Evolutionary conservation across 2,888 invertebrate species (phyloP), one percentile per base, ranked within the genome.

Genomic region (Drosophila mercatorum): DNA sequence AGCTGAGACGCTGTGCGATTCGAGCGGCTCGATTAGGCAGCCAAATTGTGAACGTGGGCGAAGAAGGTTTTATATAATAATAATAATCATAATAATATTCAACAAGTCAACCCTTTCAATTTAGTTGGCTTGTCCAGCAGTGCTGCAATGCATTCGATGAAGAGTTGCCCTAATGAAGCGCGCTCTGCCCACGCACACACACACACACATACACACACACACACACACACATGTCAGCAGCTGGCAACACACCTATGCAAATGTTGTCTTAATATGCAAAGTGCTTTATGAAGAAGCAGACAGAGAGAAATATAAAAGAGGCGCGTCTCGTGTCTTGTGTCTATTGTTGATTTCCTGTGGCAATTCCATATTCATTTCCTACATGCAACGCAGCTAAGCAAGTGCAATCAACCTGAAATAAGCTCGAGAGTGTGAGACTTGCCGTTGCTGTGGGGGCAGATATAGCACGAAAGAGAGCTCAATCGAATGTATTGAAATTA

Each of bases 201-300:
- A 41, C 58, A 3, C 61, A 41, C 58, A 22, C 61, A 41, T 55
- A 22, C 22, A 2, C 22, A 22, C 61, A 41, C 58, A 3, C 61
- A 41, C 58, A 22, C 22, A 2, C 22, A 22, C 61, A 41, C 58
- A 3, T 28, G 53, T 12, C 38, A 53, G 43, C 44, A 44, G 40
- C 61, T 47, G 57, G 57, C 66, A 72, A 79, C 88, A 83, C 87
- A 83, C 87, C 71, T 86, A 88, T 88, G 83, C 75, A 83, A 83
- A 88, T 83, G 74, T 81, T 80, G 68, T 78, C 78, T 83, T 83
- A 88, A 83, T 80, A 86, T 83, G 83, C 83, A 86, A 83, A 83
- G 73, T 86, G 88, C 72, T 68, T 49, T 49, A 69, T 69, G 78
- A 75, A 58, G 68, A 71, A 14, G 47, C 2, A 28, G 47, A 22